Percentiles rank a stretch among this genome's conserved stretches.
These are phyloP conservation scores for Andrena marginata DNA, from an alignment of 2,888 invertebrate species.

Conservation along the genomic window DNA sequence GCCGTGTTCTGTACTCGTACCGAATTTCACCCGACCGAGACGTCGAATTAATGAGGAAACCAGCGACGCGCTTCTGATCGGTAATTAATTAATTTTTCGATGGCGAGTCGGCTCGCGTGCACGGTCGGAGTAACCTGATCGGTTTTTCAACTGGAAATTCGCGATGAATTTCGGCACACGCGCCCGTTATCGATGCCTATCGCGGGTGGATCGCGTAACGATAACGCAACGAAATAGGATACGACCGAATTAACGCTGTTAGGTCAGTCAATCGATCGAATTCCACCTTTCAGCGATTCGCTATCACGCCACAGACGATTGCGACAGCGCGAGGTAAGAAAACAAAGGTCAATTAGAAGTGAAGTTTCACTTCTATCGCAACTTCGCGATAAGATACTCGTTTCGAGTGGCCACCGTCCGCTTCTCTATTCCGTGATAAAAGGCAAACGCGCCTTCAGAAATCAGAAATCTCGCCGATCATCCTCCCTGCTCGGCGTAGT, in stretches of 20 bases:
- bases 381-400: conserved; percentile 30
- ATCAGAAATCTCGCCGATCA: too few species aligned
- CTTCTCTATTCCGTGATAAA: neutral
- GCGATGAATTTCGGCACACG: neutral
- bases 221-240: conserved; percentile 10
- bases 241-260: neutral
- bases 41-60: too few species aligned
- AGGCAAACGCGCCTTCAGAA: too few species aligned
- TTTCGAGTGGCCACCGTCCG: conserved; percentile 3
- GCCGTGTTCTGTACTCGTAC: too few species aligned
- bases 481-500: neutral
- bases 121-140: too few species aligned
- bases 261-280: neutral
- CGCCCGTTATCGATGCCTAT: neutral
- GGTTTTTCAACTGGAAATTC: too few species aligned
- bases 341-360: conserved; percentile 4
- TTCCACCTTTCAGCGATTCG: neutral
- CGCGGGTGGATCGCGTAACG: conserved; percentile 15
- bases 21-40: too few species aligned
- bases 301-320: neutral
- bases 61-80: too few species aligned
- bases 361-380: neutral
- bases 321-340: neutral
- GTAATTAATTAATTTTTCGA: neutral
- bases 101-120: neutral